phyloP scores from a whole-genome alignment of 2,797 vertebrate species.

The Sebastiscus tertius region DNA sequence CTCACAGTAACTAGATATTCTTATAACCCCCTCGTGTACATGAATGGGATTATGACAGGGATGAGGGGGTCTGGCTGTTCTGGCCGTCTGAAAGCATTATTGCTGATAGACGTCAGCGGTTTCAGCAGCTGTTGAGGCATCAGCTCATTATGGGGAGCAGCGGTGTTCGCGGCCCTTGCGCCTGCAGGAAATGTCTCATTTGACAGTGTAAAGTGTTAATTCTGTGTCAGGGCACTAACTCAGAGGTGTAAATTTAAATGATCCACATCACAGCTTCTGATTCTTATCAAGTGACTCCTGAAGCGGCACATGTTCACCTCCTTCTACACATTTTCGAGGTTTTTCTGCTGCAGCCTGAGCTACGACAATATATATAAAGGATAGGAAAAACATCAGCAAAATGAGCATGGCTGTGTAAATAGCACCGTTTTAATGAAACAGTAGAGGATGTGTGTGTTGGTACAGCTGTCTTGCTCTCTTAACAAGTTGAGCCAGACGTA shows the following conservation, averaged over 20 bases:
- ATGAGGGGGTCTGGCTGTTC: conserved; percentile 33
- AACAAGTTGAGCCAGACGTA: neutral
- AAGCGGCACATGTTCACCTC: neutral
- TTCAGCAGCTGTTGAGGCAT: conserved; percentile 56
- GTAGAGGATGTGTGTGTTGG: neutral
- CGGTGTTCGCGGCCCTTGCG: conserved; percentile 12
- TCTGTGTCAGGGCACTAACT: conserved; percentile 44
- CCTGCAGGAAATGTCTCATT: conserved; percentile 55
- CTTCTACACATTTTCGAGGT: neutral
- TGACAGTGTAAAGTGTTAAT: conserved; percentile 58
- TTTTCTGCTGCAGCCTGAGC: neutral
- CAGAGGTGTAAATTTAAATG: conserved; percentile 59
- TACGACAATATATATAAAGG: neutral
- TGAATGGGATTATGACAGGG: conserved; percentile 44
- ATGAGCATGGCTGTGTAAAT: neutral
- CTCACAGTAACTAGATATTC: conserved; percentile 40
- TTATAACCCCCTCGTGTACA: conserved; percentile 19
- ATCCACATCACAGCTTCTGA: conserved; percentile 48
- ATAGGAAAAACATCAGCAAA: neutral
- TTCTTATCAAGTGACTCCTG: conserved; percentile 26
- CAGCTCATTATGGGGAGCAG: conserved; percentile 42
- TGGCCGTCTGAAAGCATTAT: conserved; percentile 55
- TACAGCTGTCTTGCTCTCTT: neutral
- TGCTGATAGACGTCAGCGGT: conserved; percentile 46
- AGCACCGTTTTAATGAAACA: neutral